Evolutionary conservation across 2,888 invertebrate species (phyloP), one percentile per base, ranked within the genome.

Genomic region (Hemistola chrysoprasaria): DNA sequence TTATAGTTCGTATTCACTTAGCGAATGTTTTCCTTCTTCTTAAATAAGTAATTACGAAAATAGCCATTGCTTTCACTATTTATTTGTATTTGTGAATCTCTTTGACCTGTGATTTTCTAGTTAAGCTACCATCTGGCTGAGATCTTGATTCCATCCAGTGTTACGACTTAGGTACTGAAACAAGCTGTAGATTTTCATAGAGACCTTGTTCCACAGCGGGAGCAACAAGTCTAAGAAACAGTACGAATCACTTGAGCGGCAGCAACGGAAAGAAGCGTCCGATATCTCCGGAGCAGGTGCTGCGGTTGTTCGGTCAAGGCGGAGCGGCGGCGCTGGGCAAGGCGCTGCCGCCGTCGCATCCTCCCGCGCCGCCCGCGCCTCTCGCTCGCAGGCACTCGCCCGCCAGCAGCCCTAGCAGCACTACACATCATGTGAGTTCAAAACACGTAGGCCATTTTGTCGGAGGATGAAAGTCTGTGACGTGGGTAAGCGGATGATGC

Each of bases 221-320:
- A 27, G 82, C 79, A 47, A 73, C 83, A 23, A 86, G 85, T 53
- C 64, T 87, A 47, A 63, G 87, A 22, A 86, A 86, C 58, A 87
- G 87, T 57, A 82, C 83, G 30, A 86, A 78, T 53, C 91, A 91
- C 67, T 78, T 91, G 59, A 91, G 91, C 64, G 90, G 90, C 24
- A 88, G 89, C 8, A 73, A 92, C 71, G 91, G 90, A 73, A 94
- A 94, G 83, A 94, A 94, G 77, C 90, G 94, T 46, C 93, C 95
- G 49, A 95, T 96, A 56, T 95, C 95, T 30, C 96, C 96, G 48
- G 96, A 96, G 88, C 95, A 96, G 87, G 93, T 93, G 65, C 82
- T 93, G 62, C 90, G 93, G 74, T 76, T 92, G 71, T 92, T 92
- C 61, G 92, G 92, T 48, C 89, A 90, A 59, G 88, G 88, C 9